These are phyloP conservation scores for Acromyrmex heyeri DNA, from an alignment of 1,140 invertebrate genomes.

Conservation along the genomic window DNA sequence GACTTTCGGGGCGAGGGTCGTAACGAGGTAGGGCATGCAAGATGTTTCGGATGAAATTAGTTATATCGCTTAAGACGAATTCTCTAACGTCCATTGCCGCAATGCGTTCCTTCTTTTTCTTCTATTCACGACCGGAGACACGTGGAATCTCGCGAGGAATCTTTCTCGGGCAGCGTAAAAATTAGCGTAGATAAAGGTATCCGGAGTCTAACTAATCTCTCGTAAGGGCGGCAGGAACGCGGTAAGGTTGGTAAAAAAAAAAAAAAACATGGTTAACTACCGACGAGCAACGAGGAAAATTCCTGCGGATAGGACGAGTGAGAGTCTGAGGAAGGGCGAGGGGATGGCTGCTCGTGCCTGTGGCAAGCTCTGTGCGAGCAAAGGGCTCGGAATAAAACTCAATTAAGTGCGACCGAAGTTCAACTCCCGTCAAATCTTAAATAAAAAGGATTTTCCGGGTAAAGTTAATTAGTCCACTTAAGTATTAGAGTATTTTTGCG, in stretches of 20 bases:
- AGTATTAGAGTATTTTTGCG: conserved; percentile 34
- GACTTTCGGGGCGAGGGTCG: conserved; percentile 23
- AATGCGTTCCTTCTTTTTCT: not conserved
- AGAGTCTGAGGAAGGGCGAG: conserved; percentile 25
- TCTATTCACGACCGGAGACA: conserved; percentile 25
- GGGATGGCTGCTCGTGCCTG: conserved; percentile 29
- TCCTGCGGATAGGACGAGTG: conserved; percentile 53
- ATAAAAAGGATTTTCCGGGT: conserved; percentile 46
- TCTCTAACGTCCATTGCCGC: not conserved
- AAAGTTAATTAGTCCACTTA: conserved; percentile 59
- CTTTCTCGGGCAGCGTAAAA: conserved; percentile 43
- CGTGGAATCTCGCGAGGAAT: conserved; percentile 59
- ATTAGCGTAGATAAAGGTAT: conserved; percentile 60
- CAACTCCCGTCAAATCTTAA: conserved; percentile 55
- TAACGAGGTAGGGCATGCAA: not conserved
- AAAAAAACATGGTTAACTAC: conserved; percentile 48
- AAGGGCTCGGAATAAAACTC: conserved; percentile 60
- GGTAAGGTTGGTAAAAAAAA: conserved; percentile 34
- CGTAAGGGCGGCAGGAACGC: conserved; percentile 38
- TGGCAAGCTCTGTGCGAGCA: conserved; percentile 45
- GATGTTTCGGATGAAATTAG: conserved; percentile 36
- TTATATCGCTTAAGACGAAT: conserved; percentile 43
- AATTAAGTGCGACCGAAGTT: conserved; percentile 60
- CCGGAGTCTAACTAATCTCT: conserved; percentile 34
- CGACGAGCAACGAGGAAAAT: conserved; percentile 60